Base-by-base conservation (phyloP, 2,888 invertebrate species). In the Chydorus sphaericus region DNA sequence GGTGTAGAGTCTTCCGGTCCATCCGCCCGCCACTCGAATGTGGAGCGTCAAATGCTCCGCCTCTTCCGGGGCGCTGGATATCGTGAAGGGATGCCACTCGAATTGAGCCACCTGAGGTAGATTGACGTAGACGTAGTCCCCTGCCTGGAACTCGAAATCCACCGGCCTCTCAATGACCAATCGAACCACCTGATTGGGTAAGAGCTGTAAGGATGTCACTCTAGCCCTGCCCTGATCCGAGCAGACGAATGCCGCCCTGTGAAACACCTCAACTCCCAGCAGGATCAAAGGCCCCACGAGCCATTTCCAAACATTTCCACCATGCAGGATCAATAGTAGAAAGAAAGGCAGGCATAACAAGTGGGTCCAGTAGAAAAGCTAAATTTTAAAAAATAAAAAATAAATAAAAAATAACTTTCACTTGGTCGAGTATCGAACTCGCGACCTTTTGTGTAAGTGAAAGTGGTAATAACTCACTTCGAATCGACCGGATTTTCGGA, bases 41-140 rank as follows among this genome's bases (percentile, higher is more conserved):
- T 72, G 71, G 4, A 72, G 59, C 65, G 68, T 69, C 2, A 70
- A 60, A 16, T 62, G 60, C 54, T 65, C 68, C 18, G 23, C 44
- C 51, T 68, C 63, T 63, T 73, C 71, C 1, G 72, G 72, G 29
- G 71, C 70, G 54, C 70, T 70, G 61, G 71, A 71, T 52, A 73
- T 68, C n/a, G 72, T 71, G 60, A 73, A 71, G 1, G 72, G 71
- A 64, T 73, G 73, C 71, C 71, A 73, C 62, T 73, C 72, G 50
- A 66, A 66, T 28, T 62, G 59, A 1, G 73, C 70, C 6, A 73
- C 67, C 3, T 60, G 61, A 1, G 72, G 72, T 26, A 73, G 67
- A 57, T 70, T 68, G 23, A 73, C 63, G 60, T 67, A 71, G 6
- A 72, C 63, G 58, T 70, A 73, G 58, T 73, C 73, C 3, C 73